Base-by-base conservation (phyloP, 1,140 invertebrate species). In the Oedothorax gibbosus region DNA sequence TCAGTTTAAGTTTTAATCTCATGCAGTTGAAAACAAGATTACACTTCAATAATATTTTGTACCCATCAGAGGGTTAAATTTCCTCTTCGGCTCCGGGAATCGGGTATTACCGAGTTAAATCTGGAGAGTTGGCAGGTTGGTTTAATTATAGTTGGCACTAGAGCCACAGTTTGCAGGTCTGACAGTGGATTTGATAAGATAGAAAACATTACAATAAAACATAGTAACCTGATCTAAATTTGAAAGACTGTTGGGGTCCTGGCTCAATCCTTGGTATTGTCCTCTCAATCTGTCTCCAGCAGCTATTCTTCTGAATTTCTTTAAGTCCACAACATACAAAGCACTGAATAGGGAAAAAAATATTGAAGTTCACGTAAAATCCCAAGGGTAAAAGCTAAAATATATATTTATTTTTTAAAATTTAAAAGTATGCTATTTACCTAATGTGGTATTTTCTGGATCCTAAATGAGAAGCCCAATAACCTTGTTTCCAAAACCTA, bases 381-480 rank as follows among this genome's bases (percentile, higher is more conserved):
- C 1, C 5, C 35, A 35, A 35, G 35, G 35, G 35, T 2, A 35
- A 35, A 35, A 5, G 35, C 57, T 60, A 14, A 60, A 60, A 60
- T 7, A 3, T 6, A 60, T 60, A 14, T 5, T 60, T 9, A n/a
- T 71, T 21, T 68, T 21, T 68, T n/a, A 71, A 35, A 35, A 54
- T 69, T 4, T 9, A 12, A 3, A 18, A 71, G 20, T 53, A 35
- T 18, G 20, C 68, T 18, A 18, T n/a, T n/a, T 86, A 91, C 91
- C 91, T 98, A 90, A 99, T 99, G 90, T 99, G 99, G 91, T 99
- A 99, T 88, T 94, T 94, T 76, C 98, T 92, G 11, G 91, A 96
- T 90, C 98, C 98, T 81, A 99, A 91, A 92, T 99, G 98, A 90
- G 95, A 98, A 72, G 95, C 94, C 99, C 99, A 99, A 90, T 99